Percentiles rank a stretch among this genome's conserved stretches.
Evolutionary conservation across 2,888 invertebrate species (phyloP).

Genomic region (Rotaria socialis): DNA sequence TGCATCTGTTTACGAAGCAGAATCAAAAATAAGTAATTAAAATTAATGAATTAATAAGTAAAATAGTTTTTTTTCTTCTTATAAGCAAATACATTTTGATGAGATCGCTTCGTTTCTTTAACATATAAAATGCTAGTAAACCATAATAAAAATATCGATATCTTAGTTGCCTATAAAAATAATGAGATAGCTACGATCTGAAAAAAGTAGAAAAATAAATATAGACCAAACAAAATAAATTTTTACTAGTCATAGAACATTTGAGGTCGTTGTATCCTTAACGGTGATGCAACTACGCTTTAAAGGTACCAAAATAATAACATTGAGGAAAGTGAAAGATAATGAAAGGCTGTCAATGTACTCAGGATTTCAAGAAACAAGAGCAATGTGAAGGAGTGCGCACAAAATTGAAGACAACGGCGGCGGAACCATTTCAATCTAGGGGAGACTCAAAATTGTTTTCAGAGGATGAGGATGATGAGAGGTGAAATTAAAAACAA

Average conservation of each 20-base stretch:
- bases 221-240: too few species aligned
- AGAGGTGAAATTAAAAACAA: too few species aligned
- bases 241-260: too few species aligned
- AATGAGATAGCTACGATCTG: slow-evolving; percentile 71
- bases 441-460: too few species aligned
- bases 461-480: too few species aligned
- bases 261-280: too few species aligned
- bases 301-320: neutral
- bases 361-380: too few species aligned
- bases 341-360: neutral
- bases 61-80: slow-evolving; percentile 43
- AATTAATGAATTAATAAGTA: neutral
- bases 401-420: too few species aligned
- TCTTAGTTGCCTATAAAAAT: slow-evolving; percentile 79
- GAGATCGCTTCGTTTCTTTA: slow-evolving; percentile 26
- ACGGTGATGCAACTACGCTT: neutral
- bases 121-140: neutral
- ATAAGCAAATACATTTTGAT: slow-evolving; percentile 40
- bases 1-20: neutral
- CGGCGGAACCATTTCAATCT: too few species aligned
- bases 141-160: slow-evolving; percentile 76
- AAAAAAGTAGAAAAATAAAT: neutral
- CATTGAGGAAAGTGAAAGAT: neutral
- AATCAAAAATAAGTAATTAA: neutral
- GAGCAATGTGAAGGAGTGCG: too few species aligned